Evolutionary conservation across 53 echinoderm and acorn worm species (phyloP).

Genomic region (Astropecten irregularis): DNA sequence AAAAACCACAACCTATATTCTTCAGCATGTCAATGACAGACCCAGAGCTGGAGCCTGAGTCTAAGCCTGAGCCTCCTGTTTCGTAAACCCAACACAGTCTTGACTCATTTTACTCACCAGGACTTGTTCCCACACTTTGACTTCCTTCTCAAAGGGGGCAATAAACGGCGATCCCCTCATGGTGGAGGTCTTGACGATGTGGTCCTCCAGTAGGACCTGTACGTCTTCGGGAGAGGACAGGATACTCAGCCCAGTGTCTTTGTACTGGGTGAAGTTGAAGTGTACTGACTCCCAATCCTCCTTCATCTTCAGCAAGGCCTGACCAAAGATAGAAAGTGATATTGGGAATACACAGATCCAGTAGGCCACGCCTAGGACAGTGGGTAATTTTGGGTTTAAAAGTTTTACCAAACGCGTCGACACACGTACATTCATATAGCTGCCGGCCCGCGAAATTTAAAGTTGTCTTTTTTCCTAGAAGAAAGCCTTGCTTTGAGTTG

Average conservation of each 20-base stretch:
- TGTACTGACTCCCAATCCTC: conserved; percentile 83
- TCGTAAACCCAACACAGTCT: too few species aligned
- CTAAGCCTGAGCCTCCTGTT: too few species aligned
- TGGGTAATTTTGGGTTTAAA: too few species aligned
- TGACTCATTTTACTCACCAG: conserved; percentile 76
- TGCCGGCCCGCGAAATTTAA: too few species aligned
- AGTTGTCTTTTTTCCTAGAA: too few species aligned
- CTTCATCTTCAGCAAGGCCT: conserved; percentile 94
- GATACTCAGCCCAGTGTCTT: conserved; percentile 86
- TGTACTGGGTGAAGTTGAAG: conserved; percentile 92
- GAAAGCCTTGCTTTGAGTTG: too few species aligned
- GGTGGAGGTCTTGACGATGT: conserved; percentile 94
- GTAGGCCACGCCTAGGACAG: too few species aligned
- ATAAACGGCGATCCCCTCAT: conserved; percentile 96
- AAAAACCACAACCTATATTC: too few species aligned
- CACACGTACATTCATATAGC: too few species aligned
- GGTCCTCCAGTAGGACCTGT: conserved; percentile 92
- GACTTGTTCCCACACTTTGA: conserved; percentile 88
- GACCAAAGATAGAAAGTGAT: not conserved
- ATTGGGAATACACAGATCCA: not conserved
- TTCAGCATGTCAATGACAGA: too few species aligned
- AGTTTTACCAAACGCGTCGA: too few species aligned
- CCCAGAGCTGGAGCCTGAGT: too few species aligned
- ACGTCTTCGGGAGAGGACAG: conserved; percentile 91
- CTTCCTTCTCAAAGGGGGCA: conserved; percentile 83